Percentiles rank a stretch among this genome's conserved stretches.
These are phyloP conservation scores for Parnassius glacialis DNA, from an alignment of 2,888 invertebrate species.

Conservation along the genomic window DNA sequence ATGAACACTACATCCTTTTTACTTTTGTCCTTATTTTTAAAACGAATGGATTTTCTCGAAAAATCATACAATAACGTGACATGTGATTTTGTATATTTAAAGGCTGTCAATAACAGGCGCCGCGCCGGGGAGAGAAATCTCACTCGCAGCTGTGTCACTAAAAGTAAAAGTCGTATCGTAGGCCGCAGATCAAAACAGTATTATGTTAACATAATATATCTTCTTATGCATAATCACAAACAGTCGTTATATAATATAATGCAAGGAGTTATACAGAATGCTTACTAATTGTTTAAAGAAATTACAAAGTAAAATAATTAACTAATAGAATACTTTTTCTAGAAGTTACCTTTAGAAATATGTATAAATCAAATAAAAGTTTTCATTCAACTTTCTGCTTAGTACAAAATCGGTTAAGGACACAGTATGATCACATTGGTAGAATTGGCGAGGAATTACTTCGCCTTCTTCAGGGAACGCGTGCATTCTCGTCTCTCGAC, in stretches of 20 bases:
- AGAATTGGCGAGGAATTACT: no score
- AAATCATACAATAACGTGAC: no score
- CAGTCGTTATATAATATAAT: slow-evolving; percentile 24
- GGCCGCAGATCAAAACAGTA: slow-evolving; percentile 41
- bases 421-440: no score
- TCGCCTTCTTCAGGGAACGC: no score
- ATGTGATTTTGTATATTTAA: slow-evolving; percentile 22
- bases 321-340: no score
- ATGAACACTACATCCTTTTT: not conserved
- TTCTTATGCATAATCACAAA: slow-evolving; percentile 35
- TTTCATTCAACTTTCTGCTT: no score
- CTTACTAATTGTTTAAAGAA: slow-evolving; percentile 9
- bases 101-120: slow-evolving; percentile 37
- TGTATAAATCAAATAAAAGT: no score
- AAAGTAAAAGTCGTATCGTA: slow-evolving; percentile 64
- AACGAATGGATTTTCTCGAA: no score
- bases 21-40: no score
- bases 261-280: slow-evolving; percentile 18
- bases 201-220: slow-evolving; percentile 28
- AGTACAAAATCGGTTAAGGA: no score
- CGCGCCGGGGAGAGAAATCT: slow-evolving; percentile 57
- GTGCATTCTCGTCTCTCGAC: no score
- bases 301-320: slow-evolving; percentile 1
- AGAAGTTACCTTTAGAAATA: no score
- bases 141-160: slow-evolving; percentile 50